Conservation (phyloP, 2,797 vertebrate species). For the Chaetodon trifasciatus region DNA sequence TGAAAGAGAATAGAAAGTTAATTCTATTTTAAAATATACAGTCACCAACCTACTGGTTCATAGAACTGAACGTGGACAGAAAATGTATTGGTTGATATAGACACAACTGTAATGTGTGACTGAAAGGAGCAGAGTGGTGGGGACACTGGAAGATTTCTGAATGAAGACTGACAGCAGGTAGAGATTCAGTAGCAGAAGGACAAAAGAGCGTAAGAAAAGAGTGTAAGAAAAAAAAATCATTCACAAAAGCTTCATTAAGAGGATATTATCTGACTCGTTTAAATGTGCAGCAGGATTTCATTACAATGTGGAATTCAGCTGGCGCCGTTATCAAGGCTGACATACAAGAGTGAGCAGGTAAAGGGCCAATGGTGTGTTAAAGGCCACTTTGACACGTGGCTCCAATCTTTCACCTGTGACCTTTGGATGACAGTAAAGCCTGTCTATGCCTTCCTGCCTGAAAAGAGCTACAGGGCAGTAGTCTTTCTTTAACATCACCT, state of each 20-base stretch:
- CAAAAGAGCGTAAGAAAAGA: neutral
- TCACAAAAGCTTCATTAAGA: neutral
- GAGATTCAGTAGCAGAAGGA: neutral
- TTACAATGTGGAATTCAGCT: neutral
- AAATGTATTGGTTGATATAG: neutral
- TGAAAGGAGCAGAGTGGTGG: neutral
- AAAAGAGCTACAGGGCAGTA: neutral
- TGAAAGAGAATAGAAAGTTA: neutral
- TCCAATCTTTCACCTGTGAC: constrained; percentile 43
- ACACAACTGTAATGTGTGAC: neutral
- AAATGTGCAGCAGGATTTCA: constrained; percentile 21
- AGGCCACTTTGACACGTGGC: constrained; percentile 45
- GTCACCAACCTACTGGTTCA: neutral
- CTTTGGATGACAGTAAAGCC: constrained; percentile 35
- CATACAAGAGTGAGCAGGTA: constrained; percentile 9
- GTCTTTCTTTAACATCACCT: neutral
- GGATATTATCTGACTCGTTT: constrained; percentile 24
- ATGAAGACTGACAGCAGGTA: constrained; percentile 10
- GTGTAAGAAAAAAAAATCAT: neutral
- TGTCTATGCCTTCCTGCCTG: neutral
- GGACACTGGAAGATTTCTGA: neutral
- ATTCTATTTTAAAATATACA: neutral
- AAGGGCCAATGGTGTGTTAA: constrained; percentile 40
- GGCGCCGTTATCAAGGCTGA: constrained; percentile 26
- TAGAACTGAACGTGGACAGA: neutral